Evolutionary conservation across 2,797 vertebrate genomes (phyloP), one percentile per base, ranked within the genome.

Genomic region (Pantherophis vulpinus): DNA sequence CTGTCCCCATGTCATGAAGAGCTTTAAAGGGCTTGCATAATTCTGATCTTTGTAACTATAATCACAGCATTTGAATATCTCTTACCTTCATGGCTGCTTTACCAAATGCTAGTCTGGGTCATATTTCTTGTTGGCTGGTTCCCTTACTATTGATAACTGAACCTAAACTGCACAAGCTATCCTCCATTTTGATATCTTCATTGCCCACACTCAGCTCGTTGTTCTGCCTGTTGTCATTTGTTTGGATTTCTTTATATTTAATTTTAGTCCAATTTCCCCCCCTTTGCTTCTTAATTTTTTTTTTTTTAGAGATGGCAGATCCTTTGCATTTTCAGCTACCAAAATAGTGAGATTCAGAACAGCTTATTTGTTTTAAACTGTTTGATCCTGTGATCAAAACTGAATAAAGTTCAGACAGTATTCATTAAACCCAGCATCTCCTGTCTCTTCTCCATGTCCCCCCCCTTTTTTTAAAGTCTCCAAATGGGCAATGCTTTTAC

Each of bases 361-460:
- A 92, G 74, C 92, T 95, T 95, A 61, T 94, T 96, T 95, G 93
- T 86, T 94, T 83, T 94, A 94, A 96, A 90, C 89, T 93, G 70
- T 86, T 95, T 79, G 59, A n/a, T 92, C 93, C 87, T 88, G 83
- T n/a, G 56, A 94, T 93, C 79, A 94, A 95, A 96, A 95, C 58
- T 91, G 74, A 58, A 96, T 95, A 42, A 32, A 96, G 96, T 97
- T 95, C 37, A 91, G 58, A 14, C 47, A 92, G 93, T 88, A 94
- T 74, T 74, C 14, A 74, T 74, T 32, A 18, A 74, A 32, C n/a
- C 60, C 32, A 60, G 29, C 10, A 2, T 54, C 11, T 94, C 79
- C 60, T 88, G 16, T 93, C 42, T 32, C 51, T 79, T 86, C 59
- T 20, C 51, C 79, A 58, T 90, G 89, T 74, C 59, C 91, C 55